These are phyloP conservation scores for Lepidurus arcticus DNA, from an alignment of 1,140 invertebrate genomes.

Conservation along the genomic window DNA sequence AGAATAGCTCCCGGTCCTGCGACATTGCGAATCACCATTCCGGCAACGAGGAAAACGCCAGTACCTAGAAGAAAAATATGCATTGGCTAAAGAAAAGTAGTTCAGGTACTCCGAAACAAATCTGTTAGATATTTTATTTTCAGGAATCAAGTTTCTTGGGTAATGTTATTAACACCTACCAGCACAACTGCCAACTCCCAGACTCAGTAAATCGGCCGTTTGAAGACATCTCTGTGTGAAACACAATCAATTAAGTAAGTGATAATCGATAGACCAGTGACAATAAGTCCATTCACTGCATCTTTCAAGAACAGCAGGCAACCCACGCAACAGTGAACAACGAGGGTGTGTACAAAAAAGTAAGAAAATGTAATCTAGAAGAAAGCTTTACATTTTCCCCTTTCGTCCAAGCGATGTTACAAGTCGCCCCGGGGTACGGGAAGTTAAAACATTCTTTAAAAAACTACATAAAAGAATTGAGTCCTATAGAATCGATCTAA, in stretches of 20 bases:
- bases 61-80: conserved; percentile 58
- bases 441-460: too few species aligned
- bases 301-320: background rate
- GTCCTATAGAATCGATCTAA: too few species aligned
- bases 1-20: conserved; percentile 81
- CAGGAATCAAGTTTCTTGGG: too few species aligned
- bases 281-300: background rate
- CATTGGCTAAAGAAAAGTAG: background rate
- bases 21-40: conserved; percentile 76
- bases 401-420: too few species aligned
- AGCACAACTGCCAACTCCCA: conserved; percentile 12
- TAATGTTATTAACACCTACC: background rate
- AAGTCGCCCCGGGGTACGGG: too few species aligned
- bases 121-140: background rate
- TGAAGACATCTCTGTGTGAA: conserved; percentile 8
- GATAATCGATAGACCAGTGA: background rate
- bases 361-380: too few species aligned
- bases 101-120: background rate
- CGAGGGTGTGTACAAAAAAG: too few species aligned
- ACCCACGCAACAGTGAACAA: background rate
- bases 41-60: conserved; percentile 86
- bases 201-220: background rate
- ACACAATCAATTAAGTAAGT: background rate
- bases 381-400: too few species aligned
- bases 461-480: too few species aligned